Base-by-base conservation (phyloP, 23 tunicate species). In the Halocynthia aurantium region DNA sequence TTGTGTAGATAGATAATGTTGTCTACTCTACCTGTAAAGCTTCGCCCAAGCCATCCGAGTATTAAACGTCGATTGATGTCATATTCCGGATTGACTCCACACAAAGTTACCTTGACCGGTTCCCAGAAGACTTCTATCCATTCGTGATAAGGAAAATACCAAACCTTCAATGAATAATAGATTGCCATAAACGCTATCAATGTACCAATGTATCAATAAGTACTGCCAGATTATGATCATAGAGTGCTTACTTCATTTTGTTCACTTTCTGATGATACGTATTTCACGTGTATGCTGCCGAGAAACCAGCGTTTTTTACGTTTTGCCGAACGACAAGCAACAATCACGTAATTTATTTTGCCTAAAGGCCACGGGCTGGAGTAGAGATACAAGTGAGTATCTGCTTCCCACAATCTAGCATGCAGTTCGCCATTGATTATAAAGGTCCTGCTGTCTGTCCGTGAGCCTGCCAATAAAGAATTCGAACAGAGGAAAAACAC, bases 81-180 rank as follows among this genome's bases (percentile, higher is more conserved):
- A 72, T 85, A 83, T 20, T 77, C 71, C 15, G 69, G 69, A 69
- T 77, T 76, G 6, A 84, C 88, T 7, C 82, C 85, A 55, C 88
- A 76, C 52, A 90, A 72, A 7, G 86, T 90, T 12, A 90, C 84
- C 72, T 76, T 81, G n/a, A 81, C 85, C 9, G 90, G 85, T 8
- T 84, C 97, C 64, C 72, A 53, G 77, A 84, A 90, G 9, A 90
- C 86, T 73, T 90, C 97, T 62, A 90, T 84, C 97, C 97, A 90
- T 50, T 85, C 85, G 63, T 90, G 90, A 52, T 84, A 90, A 51
- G 97, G 97, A 64, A 90, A 90, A 75, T 90, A 90, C 97, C 97
- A 90, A 9, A 18, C 52, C 97, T 90, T 55, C 15, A 76, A 13
- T 9, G 20, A 31, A 71, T 11, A 22, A 71, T 51, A 51, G 56